phyloP scores from a whole-genome alignment of 2,113 vertebrate species.

The Peromyscus polionotus region DNA sequence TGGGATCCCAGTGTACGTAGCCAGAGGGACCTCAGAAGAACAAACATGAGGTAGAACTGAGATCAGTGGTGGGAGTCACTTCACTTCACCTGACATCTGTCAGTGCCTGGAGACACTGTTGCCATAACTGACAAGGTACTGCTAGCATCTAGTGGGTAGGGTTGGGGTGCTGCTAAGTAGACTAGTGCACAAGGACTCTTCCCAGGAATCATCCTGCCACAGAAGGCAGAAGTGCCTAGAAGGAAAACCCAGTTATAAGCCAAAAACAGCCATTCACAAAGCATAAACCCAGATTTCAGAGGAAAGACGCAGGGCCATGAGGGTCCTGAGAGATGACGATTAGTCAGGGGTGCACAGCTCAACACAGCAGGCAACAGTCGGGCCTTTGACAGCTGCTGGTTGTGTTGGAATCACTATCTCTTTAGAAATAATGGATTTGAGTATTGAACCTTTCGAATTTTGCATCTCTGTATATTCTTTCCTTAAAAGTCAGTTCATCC shows the following conservation, averaged over 20 bases:
- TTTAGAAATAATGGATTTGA: conserved; percentile 62
- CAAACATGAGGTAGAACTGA: background rate
- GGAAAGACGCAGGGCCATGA: background rate
- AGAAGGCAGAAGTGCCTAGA: background rate
- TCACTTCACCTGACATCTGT: background rate
- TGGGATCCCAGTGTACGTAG: conserved; percentile 17
- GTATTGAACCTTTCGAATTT: conserved; percentile 32
- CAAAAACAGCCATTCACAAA: conserved; percentile 20
- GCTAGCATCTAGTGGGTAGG: background rate
- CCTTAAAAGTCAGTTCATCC: conserved; percentile 37
- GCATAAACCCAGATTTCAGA: conserved; percentile 28
- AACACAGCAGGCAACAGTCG: background rate
- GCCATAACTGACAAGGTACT: background rate
- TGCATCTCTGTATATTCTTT: conserved; percentile 31
- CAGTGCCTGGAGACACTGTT: background rate
- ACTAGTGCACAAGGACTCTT: background rate
- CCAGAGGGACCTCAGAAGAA: conserved; percentile 6
- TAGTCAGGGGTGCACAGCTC: background rate
- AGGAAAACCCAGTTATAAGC: conserved; percentile 11
- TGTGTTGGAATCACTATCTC: background rate
- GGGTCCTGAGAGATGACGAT: background rate
- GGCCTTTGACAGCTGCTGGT: conserved; percentile 19
- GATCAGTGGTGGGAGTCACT: background rate
- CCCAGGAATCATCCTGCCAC: background rate
- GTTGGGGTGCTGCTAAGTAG: background rate